Evolutionary conservation across 2,113 vertebrate genomes (phyloP), one percentile per base, ranked within the genome.

Genomic region (Calidris pugnax): DNA sequence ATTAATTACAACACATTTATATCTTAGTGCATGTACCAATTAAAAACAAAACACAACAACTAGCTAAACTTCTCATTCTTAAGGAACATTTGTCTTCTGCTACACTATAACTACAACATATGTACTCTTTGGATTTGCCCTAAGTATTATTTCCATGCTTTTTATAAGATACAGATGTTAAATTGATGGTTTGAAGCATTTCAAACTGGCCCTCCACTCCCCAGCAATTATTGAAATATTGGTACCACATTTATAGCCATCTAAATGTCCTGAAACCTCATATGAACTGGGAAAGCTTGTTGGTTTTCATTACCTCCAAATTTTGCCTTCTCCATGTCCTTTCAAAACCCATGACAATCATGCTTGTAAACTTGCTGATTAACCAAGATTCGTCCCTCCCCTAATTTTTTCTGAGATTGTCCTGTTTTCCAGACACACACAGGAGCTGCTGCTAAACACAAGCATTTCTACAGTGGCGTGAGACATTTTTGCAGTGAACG

Each of bases 91-190:
- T 94, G 59, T 81, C 66, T 93, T 76, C 75, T 77, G 79, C 71
- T 77, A 11, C 45, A 64, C 56, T 92, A 67, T 72, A 82, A 80
- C 86, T 90, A 41, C 63, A 91, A 78, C 14, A 64, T 47, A 78
- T 12, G 30, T 23, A 55, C 28, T 84, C 50, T 78, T 86, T 92
- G 89, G 47, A 73, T 95, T 90, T 81, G 50, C 63, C 53, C 55
- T 93, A 64, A 84, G 55, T 75, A 71, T 83, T 83, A 75, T 60
- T 95, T 74, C 82, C 48, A 47, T 87, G 55, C 28, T 83, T 71
- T 91, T 96, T 95, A 96, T 80, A 87, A 39, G 75, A 90, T 47
- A 69, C 92, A 97, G 95, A 97, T 97, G 93, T 87, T 94, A 91
- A 71, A 80, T 33, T 85, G 85, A 86, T 95, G 75, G 39, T 69